Evolutionary conservation across 1,140 invertebrate species (phyloP), one percentile per base, ranked within the genome.

Genomic region (Drosophila rufa): DNA sequence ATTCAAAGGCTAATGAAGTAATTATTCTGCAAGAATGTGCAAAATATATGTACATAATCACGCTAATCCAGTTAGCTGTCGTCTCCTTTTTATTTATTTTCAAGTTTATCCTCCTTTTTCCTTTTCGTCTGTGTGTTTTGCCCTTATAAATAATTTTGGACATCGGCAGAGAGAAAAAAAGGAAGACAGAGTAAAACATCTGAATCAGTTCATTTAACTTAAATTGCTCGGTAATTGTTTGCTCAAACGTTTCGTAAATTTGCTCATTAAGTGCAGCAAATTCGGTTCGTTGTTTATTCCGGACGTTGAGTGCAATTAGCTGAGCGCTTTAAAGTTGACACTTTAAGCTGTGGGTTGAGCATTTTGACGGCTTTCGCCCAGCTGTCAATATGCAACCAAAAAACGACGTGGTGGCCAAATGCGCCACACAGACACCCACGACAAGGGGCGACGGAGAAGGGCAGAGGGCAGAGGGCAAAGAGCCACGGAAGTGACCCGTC

Each of bases 151-250:
- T 79, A 79, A 87, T 87, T 86, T 76, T 19, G 59, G 55, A 5
- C 53, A 27, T 17, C 42, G 11, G 15, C 46, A 12, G 17, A 56
- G 19, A 38, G 40, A 50, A 61, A 27, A 47, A 48, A 42, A 40
- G 17, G 15, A 45, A 22, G 19, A 19, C 15, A 45, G 43, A 47
- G 30, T 8, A n/a, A 25, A 59, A 60, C 51, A 43, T 64, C 59
- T 51, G 61, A 64, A 78, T 68, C 84, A 89, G 65, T 84, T 89
- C 84, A 89, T 87, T 87, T 89, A 89, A 87, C 84, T 89, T 80
- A 79, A 87, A 89, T 89, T 68, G 80, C 51, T 67, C 66, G 80
- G 68, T 87, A 87, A 87, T 89, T 89, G 77, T 55, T 55, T 51
- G 69, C 53, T 78, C 64, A 69, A 87, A 80, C 80, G 84, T 69